phyloP scores from a whole-genome alignment of 2,113 vertebrate genomes.

The Rhegmatorhina hoffmannsi region DNA sequence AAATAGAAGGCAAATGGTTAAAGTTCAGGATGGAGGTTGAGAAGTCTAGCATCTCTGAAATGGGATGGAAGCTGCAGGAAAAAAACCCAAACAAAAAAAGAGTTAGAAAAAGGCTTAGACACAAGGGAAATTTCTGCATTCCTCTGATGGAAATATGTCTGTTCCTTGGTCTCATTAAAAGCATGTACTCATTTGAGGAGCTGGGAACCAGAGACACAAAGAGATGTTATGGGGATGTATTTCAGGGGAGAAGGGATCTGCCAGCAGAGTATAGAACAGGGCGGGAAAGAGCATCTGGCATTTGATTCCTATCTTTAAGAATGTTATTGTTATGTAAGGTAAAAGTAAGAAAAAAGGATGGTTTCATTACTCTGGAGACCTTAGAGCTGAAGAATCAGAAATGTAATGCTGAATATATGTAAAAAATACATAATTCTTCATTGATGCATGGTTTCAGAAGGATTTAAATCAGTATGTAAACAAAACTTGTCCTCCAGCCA shows the following conservation, averaged over 20 bases:
- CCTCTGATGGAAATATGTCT: background rate
- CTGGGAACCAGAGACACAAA: background rate
- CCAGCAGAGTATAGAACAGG: background rate
- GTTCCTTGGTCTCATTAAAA: background rate
- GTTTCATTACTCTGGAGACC: background rate
- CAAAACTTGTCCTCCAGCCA: background rate
- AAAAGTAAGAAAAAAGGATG: background rate
- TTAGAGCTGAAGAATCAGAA: background rate
- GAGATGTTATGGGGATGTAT: background rate
- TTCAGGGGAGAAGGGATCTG: background rate
- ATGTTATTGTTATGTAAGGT: rapidly evolving
- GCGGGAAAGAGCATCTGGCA: background rate
- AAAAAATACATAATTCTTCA: background rate
- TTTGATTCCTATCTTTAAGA: background rate
- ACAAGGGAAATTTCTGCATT: background rate
- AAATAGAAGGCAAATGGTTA: background rate
- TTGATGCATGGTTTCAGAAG: background rate
- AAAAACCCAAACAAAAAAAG: background rate
- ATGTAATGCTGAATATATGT: background rate
- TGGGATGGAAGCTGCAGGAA: background rate
- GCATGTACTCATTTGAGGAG: background rate
- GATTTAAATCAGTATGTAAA: background rate
- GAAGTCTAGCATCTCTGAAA: background rate
- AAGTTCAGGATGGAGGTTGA: background rate
- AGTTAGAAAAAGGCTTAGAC: background rate